Evolutionary conservation across 1,140 invertebrate species (phyloP).

Genomic region (Drosophila trapezifrons): DNA sequence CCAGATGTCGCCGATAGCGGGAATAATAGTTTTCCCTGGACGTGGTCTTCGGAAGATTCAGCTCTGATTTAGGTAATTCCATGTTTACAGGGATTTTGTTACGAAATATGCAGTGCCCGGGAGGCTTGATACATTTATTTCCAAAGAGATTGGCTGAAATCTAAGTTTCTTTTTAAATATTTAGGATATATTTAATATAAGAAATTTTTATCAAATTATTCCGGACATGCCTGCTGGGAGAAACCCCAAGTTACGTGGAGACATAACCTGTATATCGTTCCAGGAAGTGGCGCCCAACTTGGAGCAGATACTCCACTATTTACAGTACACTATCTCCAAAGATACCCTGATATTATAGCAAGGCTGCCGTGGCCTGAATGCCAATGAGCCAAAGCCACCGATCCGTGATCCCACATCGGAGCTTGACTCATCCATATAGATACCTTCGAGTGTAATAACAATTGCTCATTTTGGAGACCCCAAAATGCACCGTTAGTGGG

Average conservation of each 20-base stretch:
- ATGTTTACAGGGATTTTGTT: too few species aligned
- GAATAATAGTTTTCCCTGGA: constrained; percentile 43
- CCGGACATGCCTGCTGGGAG: constrained; percentile 1
- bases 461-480: constrained; percentile 29
- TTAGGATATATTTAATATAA: not conserved
- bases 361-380: not conserved
- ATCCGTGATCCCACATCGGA: constrained; percentile 1
- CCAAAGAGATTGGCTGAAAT: too few species aligned
- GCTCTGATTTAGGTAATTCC: not conserved
- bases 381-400: not conserved
- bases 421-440: constrained; percentile 28
- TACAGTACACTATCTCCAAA: not conserved
- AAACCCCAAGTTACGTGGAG: not conserved
- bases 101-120: too few species aligned
- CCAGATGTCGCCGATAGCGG: constrained; percentile 36
- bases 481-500: constrained; percentile 41
- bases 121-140: too few species aligned
- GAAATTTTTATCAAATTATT: not conserved
- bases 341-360: not conserved
- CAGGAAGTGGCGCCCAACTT: constrained; percentile 8
- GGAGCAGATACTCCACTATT: too few species aligned
- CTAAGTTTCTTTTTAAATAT: too few species aligned
- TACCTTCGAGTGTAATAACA: constrained; percentile 9
- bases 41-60: constrained; percentile 15
- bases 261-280: not conserved